Evolutionary conservation across 2,797 vertebrate genomes (phyloP).

Genomic region (Melanotaenia boesemani): DNA sequence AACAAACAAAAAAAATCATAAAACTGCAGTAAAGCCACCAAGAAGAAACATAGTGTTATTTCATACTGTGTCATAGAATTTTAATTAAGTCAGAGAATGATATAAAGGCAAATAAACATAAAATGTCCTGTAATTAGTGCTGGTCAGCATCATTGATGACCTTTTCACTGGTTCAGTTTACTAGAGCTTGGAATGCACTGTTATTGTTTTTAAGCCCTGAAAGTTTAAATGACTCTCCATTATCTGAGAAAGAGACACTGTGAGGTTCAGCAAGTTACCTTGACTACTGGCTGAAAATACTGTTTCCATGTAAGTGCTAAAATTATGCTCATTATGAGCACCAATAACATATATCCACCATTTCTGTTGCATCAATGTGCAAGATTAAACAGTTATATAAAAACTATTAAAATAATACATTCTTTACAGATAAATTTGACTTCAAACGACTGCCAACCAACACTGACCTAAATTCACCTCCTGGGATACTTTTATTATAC

Average conservation of each 20-base stretch:
- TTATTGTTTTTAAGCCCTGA: slow-evolving; percentile 9
- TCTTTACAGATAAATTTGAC: too few relatives aligned
- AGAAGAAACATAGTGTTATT: background rate
- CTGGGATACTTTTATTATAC: too few relatives aligned
- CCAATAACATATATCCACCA: background rate
- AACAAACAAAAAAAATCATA: background rate
- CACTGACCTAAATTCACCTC: too few relatives aligned
- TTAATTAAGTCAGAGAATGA: slow-evolving; percentile 1
- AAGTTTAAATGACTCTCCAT: slow-evolving; percentile 16
- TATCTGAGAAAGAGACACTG: background rate
- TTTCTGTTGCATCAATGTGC: background rate
- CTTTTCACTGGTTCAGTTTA: background rate
- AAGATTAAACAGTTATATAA: background rate
- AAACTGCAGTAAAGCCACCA: slow-evolving; percentile 2
- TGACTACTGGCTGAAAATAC: background rate
- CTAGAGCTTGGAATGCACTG: background rate
- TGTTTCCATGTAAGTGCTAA: background rate
- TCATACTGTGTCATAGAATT: slow-evolving; percentile 8
- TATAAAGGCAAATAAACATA: slow-evolving; percentile 2
- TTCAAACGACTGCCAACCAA: too few relatives aligned
- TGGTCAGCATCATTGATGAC: background rate
- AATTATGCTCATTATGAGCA: background rate
- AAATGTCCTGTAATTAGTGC: background rate
- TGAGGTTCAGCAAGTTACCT: background rate
- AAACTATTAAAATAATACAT: background rate